Evolutionary conservation across 2,113 vertebrate genomes (phyloP), one percentile per base, ranked within the genome.

Genomic region (Danionella cerebrum): DNA sequence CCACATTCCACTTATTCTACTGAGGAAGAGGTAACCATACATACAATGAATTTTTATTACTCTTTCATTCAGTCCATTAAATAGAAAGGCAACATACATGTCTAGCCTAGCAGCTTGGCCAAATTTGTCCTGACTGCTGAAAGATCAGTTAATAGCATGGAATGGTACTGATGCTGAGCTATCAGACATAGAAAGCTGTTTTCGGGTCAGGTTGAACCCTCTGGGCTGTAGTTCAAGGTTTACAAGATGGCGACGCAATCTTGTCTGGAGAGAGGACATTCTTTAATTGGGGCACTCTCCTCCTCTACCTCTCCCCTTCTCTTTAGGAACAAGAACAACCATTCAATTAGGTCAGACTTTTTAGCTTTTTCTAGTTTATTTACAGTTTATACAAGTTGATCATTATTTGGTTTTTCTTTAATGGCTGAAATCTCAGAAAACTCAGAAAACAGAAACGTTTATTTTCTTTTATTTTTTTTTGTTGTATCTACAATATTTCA

Each of bases 341-440:
- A 55, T 31, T 62, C 11, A 76, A 70, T 21, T 76, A 70, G 75
- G 70, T 67, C 74, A 72, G 47, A 58, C 29, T 5, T 44, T 64
- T 62, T 36, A 58, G 38, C 42, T 16, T 4, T 45, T 47, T 60
- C 18, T 57, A n/a, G 39, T 69, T 10, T 4, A 14, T 65, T 41
- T 67, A n/a, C n/a, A n/a, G n/a, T n/a, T n/a, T n/a, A n/a, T n/a
- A n/a, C n/a, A n/a, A n/a, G n/a, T n/a, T n/a, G n/a, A n/a, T n/a
- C n/a, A n/a, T n/a, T n/a, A n/a, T n/a, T n/a, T n/a, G n/a, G n/a
- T n/a, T n/a, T 33, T 18, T 53, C 14, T 33, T 53, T 31, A 31
- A 52, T 2, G 18, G 14, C 21, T 24, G 24, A 51, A 51, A 51
- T 29, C 24, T 14, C 22, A 51, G 3, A 16, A n/a, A n/a, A n/a